Conservation (phyloP, 1,140 invertebrate species). For the Drosophila guanche region DNA sequence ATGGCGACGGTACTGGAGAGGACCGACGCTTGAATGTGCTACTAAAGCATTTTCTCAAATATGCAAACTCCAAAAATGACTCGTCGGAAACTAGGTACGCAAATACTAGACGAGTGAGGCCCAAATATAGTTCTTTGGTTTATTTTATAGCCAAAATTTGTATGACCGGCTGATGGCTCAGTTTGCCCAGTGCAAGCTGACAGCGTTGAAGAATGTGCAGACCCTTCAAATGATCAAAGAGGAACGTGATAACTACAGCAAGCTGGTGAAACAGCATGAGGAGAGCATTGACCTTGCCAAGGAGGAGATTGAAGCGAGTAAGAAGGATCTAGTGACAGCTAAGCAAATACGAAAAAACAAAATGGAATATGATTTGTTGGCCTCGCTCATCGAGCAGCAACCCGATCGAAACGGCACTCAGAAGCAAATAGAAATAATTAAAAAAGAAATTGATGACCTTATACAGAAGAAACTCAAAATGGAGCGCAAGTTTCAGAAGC, state of each 20-base stretch:
- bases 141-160: conserved; percentile 85
- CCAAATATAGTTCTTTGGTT: background rate
- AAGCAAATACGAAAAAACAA: conserved; percentile 94
- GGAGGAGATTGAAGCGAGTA: conserved; percentile 89
- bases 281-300: conserved; percentile 90
- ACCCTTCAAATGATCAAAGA: conserved; percentile 92
- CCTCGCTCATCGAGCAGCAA: conserved; percentile 94
- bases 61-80: conserved; percentile 90
- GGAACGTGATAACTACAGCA: conserved; percentile 93
- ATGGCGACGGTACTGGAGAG: conserved; percentile 98
- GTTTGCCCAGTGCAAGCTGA: conserved; percentile 94
- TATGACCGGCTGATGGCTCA: conserved; percentile 92
- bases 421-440: conserved; percentile 88
- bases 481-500: conserved; percentile 90
- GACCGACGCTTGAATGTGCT: conserved; percentile 94
- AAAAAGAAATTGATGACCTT: conserved; percentile 88
- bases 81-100: conserved; percentile 88
- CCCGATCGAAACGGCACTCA: conserved; percentile 94
- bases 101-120: conserved; percentile 4
- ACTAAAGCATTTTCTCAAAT: conserved; percentile 94
- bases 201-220: conserved; percentile 92
- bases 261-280: conserved; percentile 90
- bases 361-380: conserved; percentile 96
- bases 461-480: conserved; percentile 88
- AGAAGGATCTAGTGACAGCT: conserved; percentile 90